phyloP scores from a whole-genome alignment of 53 echinoderm and acorn worm genomes.

The Zoroaster sp. region DNA sequence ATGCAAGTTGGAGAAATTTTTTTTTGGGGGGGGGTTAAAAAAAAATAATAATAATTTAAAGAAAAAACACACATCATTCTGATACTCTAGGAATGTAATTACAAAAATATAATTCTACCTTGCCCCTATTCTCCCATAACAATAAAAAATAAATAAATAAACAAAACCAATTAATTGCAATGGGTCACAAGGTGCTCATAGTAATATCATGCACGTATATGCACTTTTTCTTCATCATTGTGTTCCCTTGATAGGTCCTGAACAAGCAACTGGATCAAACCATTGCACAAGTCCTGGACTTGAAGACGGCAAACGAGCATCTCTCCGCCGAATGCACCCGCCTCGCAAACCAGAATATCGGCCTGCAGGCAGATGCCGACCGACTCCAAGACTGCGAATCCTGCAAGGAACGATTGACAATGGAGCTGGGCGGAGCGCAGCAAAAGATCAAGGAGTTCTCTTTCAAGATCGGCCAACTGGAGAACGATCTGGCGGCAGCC shows the following conservation, averaged over 20 bases:
- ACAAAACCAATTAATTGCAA: no score
- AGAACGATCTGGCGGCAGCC: slow-evolving; percentile 44
- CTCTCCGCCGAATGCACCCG: slow-evolving; percentile 35
- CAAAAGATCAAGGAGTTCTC: slow-evolving; percentile 66
- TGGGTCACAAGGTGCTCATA: not conserved
- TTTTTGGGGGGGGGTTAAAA: no score
- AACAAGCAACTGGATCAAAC: slow-evolving; percentile 71
- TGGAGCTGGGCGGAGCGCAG: slow-evolving; percentile 47
- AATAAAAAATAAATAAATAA: no score
- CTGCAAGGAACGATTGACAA: not conserved
- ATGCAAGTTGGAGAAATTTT: no score
- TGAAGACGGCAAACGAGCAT: slow-evolving; percentile 60
- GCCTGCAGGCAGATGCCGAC: slow-evolving; percentile 41
- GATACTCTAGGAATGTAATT: no score
- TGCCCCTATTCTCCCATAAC: no score
- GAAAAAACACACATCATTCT: no score
- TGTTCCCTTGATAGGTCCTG: slow-evolving; percentile 48
- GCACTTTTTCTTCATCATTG: not conserved
- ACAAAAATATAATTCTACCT: no score
- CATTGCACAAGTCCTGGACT: slow-evolving; percentile 57
- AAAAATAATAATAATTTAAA: no score
- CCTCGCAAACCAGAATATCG: slow-evolving; percentile 36
- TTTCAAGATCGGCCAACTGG: slow-evolving; percentile 55
- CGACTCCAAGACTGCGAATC: slow-evolving; percentile 51
- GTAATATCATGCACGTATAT: not conserved